Evolutionary conservation across 1,140 invertebrate genomes (phyloP), one percentile per base, ranked within the genome.

Genomic region (Neuroterus valhalla): DNA sequence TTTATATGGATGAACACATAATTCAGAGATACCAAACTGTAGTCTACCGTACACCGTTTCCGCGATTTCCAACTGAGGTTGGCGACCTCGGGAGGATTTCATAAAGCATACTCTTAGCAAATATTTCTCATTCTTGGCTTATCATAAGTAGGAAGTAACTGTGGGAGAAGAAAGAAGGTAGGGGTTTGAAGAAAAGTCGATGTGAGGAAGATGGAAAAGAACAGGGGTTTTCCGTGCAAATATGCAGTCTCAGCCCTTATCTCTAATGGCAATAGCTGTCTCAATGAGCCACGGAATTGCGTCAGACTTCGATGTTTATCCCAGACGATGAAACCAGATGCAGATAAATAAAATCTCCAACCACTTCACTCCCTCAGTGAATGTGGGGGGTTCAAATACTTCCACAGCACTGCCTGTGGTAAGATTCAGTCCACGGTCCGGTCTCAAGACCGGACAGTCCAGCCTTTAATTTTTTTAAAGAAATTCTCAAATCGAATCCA

Each of bases 251-350:
- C 81, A 84, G 79, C 84, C 86, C 82, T 88, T 88, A 88, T 89
- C 86, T 76, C 74, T 72, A 70, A 73, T 55, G 19, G 77, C 74
- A 84, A 80, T 84, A 79, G 80, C 79, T 82, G 85, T 78, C 86
- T 89, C 86, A 89, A 88, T 80, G 88, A 82, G 78, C 43, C 82
- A 82, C 77, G 52, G 45, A 83, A 79, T 89, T 89, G 88, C 88
- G 79, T 89, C 88, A 89, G 87, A 85, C 85, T 78, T 74, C 62
- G 84, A 87, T 88, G 77, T 88, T 88, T 85, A 88, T 87, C 84
- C 85, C 81, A 71, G 23, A 72, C 70, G 85, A 87, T 85, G 82
- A 78, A 79, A 75, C 78, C 74, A 82, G 80, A 85, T 85, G 78
- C 77, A 79, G 85, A 86, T 87, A 86, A 87, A 86, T 79, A 84